Conservation (phyloP, 2,888 invertebrate genomes). For the Eubasilissa splendida region DNA sequence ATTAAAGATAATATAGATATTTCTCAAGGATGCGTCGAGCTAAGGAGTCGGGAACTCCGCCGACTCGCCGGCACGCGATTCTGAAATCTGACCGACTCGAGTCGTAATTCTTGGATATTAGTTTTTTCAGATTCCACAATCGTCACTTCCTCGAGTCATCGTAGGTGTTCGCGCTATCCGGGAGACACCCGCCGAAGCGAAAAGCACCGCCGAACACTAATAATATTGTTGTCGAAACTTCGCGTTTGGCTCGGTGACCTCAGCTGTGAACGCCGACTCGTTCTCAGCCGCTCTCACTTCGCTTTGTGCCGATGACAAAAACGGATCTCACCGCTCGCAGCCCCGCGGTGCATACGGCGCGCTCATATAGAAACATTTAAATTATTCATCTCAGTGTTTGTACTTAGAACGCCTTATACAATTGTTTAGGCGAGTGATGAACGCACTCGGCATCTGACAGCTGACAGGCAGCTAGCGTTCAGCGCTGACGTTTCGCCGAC, state of each 20-base stretch:
- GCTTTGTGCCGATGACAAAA: constrained; percentile 22
- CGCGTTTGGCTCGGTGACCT: constrained; percentile 26
- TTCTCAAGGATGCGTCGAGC: neutral
- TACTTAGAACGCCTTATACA: neutral
- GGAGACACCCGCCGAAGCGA: neutral
- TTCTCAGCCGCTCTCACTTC: constrained; percentile 11
- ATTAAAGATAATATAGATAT: neutral
- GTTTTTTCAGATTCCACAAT: neutral
- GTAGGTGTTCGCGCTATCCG: constrained; percentile 3
- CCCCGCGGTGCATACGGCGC: constrained; percentile 12
- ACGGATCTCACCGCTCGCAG: constrained; percentile 10
- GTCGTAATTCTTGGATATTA: neutral
- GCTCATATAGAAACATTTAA: neutral
- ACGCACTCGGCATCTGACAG: neutral
- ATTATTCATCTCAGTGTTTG: constrained; percentile 17
- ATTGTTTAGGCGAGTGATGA: constrained; percentile 3
- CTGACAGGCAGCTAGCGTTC: neutral
- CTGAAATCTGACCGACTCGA: constrained; percentile 6
- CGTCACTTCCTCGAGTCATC: constrained; percentile 15
- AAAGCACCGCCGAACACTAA: constrained; percentile 13
- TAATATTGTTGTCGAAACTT: constrained; percentile 28
- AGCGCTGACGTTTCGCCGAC: neutral
- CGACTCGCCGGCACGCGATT: constrained; percentile 11
- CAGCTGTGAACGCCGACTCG: constrained; percentile 15
- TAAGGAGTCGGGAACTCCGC: constrained; percentile 3